A percentile compares a stretch with the other conserved stretches of the same genome.
These are phyloP conservation scores for Cisticola juncidis DNA, from an alignment of 2,113 vertebrate species.

Conservation along the genomic window DNA sequence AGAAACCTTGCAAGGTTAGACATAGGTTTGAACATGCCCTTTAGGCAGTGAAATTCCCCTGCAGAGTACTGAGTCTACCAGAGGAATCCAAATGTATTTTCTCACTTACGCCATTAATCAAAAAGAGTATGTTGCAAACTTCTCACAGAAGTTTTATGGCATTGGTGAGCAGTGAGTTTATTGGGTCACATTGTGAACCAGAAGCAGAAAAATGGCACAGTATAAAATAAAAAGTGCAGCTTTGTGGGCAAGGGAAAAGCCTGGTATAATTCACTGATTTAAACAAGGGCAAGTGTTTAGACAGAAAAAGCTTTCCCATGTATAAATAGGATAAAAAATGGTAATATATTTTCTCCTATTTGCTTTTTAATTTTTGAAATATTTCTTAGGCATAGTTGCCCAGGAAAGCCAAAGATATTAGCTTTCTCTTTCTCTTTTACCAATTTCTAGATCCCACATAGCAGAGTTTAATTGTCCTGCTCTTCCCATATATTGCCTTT, in stretches of 20 bases:
- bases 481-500: background rate
- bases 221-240: background rate
- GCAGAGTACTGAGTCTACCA: background rate
- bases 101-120: conserved; percentile 8
- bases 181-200: background rate
- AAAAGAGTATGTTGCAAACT: conserved; percentile 7
- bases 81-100: conserved; percentile 21
- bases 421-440: background rate
- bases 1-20: background rate
- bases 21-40: conserved; percentile 41
- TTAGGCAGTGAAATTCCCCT: conserved; percentile 18
- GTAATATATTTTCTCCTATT: background rate
- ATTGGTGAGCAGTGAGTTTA: background rate
- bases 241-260: background rate
- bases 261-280: background rate
- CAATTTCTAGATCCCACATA: background rate
- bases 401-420: background rate
- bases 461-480: background rate
- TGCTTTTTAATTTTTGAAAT: background rate
- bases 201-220: background rate
- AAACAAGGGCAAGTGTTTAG: background rate
- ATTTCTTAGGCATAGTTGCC: background rate
- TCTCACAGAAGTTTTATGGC: conserved; percentile 11
- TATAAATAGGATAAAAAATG: background rate
- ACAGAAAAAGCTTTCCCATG: background rate